A percentile compares a stretch with the other conserved stretches of the same genome.
Evolutionary conservation across 2,888 invertebrate genomes (phyloP).

Genomic region (Vanessa cardui): DNA sequence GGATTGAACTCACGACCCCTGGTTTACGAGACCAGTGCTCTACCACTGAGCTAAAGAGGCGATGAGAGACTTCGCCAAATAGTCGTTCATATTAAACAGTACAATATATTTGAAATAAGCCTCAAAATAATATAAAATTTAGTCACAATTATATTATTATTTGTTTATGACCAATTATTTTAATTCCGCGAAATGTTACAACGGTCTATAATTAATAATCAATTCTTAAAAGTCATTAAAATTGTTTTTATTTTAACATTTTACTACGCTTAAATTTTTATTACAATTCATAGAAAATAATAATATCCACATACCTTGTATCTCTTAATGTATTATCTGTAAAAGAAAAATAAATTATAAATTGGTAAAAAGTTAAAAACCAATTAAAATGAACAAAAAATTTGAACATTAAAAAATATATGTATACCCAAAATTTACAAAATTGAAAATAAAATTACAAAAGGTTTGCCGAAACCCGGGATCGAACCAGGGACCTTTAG

Average conservation of each 20-base stretch:
- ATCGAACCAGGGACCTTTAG: slow-evolving; percentile 88
- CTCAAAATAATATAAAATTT: background rate
- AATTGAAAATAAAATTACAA: slow-evolving; percentile 36
- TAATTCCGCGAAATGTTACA: background rate
- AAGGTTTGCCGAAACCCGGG: slow-evolving; percentile 85
- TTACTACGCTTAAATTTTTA: background rate
- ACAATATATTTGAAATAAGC: background rate
- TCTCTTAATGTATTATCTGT: slow-evolving; percentile 48
- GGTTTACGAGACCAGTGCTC: slow-evolving; percentile 93
- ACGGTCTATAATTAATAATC: too few relatives aligned
- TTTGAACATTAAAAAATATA: background rate
- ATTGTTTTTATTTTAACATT: background rate
- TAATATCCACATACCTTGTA: slow-evolving; percentile 48
- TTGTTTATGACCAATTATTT: background rate
- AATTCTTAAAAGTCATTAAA: too few relatives aligned
- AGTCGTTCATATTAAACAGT: slow-evolving; percentile 37
- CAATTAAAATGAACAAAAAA: background rate
- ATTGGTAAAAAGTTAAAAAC: too few relatives aligned
- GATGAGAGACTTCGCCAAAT: slow-evolving; percentile 60
- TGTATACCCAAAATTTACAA: background rate
- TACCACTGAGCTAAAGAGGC: slow-evolving; percentile 93
- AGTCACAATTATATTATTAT: too few relatives aligned
- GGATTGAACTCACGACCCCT: slow-evolving; percentile 93
- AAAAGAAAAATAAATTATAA: slow-evolving; percentile 40
- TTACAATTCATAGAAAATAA: background rate